Conservation (phyloP, 2,888 invertebrate species). For the Hirtodrosophila histrioides region DNA sequence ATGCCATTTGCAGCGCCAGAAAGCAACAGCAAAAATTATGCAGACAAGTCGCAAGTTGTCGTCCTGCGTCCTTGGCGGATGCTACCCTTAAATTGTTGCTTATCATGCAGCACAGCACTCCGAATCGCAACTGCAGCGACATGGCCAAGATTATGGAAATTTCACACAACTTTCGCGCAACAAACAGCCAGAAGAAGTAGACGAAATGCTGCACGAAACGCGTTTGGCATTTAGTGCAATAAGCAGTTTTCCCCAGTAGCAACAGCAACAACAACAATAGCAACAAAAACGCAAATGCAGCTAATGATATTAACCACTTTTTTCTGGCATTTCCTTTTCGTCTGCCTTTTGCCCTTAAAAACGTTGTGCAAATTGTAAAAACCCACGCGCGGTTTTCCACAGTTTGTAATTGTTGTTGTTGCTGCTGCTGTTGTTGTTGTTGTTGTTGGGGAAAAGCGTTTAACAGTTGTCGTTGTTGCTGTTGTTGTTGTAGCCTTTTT, state of each 20-base stretch:
- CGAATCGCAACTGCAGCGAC: conserved; percentile 50
- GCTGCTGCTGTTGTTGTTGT: conserved; percentile 26
- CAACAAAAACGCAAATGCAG: conserved; percentile 46
- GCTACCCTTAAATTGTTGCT: conserved; percentile 59
- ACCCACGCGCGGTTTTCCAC: conserved; percentile 58
- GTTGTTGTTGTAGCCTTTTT: conserved; percentile 18
- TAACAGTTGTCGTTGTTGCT: conserved; percentile 45
- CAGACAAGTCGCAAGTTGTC: conserved; percentile 58
- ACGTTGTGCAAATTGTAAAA: conserved; percentile 72
- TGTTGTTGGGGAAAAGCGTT: conserved; percentile 50
- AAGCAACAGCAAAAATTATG: conserved; percentile 60
- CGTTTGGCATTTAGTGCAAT: conserved; percentile 54
- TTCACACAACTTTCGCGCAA: conserved; percentile 50
- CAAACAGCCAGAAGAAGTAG: conserved; percentile 20
- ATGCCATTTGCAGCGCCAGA: conserved; percentile 60
- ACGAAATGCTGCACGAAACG: conserved; percentile 10
- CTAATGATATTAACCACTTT: conserved; percentile 76
- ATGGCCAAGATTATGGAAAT: conserved; percentile 74
- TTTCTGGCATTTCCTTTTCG: conserved; percentile 52
- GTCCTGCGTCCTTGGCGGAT: conserved; percentile 11
- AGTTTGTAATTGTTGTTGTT: conserved; percentile 7
- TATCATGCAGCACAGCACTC: conserved; percentile 56
- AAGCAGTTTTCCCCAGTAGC: conserved; percentile 32
- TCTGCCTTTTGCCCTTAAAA: conserved; percentile 63
- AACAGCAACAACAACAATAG: conserved; percentile 16